These are phyloP conservation scores for Anguilla japonica DNA, from an alignment of 2,113 vertebrate species.

Conservation along the genomic window DNA sequence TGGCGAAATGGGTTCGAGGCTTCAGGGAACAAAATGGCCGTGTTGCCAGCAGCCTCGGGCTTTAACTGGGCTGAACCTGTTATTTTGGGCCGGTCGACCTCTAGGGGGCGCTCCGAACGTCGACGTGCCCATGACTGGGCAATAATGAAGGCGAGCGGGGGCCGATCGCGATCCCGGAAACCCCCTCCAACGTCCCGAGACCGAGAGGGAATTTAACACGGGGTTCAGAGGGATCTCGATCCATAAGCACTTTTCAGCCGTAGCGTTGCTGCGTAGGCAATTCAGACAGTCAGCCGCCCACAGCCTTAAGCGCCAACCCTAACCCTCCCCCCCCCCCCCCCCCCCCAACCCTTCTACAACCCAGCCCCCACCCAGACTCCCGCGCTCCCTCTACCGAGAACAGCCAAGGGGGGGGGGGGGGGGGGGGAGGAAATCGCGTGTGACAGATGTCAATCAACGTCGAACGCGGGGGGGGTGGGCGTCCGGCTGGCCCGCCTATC, in stretches of 20 bases:
- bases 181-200: neutral
- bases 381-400: neutral
- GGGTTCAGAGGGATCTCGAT: neutral
- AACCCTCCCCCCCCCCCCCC: neutral
- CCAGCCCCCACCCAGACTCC: neutral
- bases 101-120: neutral
- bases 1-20: neutral
- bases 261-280: slow-evolving; percentile 7
- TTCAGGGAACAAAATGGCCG: neutral
- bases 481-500: slow-evolving; percentile 1
- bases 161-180: neutral
- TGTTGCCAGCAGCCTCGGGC: neutral
- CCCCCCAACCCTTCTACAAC: neutral
- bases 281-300: neutral
- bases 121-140: neutral
- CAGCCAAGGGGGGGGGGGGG: too few species aligned
- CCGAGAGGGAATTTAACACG: neutral
- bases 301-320: neutral
- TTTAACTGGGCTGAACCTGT: slow-evolving; percentile 9
- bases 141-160: neutral
- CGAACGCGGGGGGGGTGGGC: neutral
- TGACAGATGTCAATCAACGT: slow-evolving; percentile 28
- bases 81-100: neutral
- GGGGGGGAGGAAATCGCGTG: neutral
- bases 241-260: neutral